phyloP scores from a whole-genome alignment of 2,113 vertebrate species.

The Monopterus albus region DNA sequence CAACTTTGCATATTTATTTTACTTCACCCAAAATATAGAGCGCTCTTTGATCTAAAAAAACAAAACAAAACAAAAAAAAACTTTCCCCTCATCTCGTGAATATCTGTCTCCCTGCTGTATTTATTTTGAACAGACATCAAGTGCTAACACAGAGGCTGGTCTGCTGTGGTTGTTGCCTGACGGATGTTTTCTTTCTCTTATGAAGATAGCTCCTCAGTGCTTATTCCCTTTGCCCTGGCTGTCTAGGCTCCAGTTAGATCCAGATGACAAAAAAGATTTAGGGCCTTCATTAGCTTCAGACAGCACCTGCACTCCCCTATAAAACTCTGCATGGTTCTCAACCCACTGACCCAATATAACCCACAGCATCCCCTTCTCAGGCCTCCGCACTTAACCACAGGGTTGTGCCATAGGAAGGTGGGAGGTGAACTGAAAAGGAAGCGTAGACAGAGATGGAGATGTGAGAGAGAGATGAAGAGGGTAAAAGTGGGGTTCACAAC shows the following conservation, averaged over 20 bases:
- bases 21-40: constrained; percentile 28
- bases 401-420: constrained; percentile 48
- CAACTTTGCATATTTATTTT: constrained; percentile 39
- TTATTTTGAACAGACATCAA: constrained; percentile 68
- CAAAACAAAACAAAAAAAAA: too few relatives aligned
- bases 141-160: constrained; percentile 51
- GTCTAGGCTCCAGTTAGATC: constrained; percentile 53
- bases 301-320: constrained; percentile 66
- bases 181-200: constrained; percentile 67
- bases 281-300: constrained; percentile 72
- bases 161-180: constrained; percentile 49
- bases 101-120: constrained; percentile 52
- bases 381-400: constrained; percentile 52
- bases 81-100: constrained; percentile 40
- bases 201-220: constrained; percentile 53
- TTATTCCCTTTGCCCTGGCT: constrained; percentile 40
- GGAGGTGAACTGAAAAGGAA: constrained; percentile 65
- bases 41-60: constrained; percentile 57
- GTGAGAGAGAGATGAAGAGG: constrained; percentile 53
- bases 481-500: constrained; percentile 66
- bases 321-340: constrained; percentile 64
- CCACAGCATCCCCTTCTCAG: constrained; percentile 50
- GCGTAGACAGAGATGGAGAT: constrained; percentile 73
- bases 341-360: constrained; percentile 49
- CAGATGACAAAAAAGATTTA: constrained; percentile 70